Percentiles rank a stretch among this genome's conserved stretches.
Conservation (phyloP, 2,113 vertebrate genomes). For the rat (Rattus norvegicus) region GRCr8 NC_086022.1:130742001-130742500, state of each 20-base stretch:
- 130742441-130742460: conserved; percentile 11
- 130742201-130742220: neutral
- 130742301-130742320: neutral
- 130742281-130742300: neutral
- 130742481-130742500: neutral
- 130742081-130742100: no score
- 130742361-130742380: neutral
- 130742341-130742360: neutral
- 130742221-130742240: neutral
- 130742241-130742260: neutral
- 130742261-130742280: neutral
- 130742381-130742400: neutral
- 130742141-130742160: no score
- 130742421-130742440: conserved; percentile 11
- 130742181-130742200: neutral
- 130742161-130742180: no score
- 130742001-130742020: no score
- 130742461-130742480: neutral
- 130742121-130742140: no score
- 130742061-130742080: no score
- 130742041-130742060: no score
- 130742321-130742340: neutral
- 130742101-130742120: no score
- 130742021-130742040: no score
- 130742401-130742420: conserved; percentile 27